phyloP scores from a whole-genome alignment of 1,140 invertebrate species.

The Drosophila orosa region DNA sequence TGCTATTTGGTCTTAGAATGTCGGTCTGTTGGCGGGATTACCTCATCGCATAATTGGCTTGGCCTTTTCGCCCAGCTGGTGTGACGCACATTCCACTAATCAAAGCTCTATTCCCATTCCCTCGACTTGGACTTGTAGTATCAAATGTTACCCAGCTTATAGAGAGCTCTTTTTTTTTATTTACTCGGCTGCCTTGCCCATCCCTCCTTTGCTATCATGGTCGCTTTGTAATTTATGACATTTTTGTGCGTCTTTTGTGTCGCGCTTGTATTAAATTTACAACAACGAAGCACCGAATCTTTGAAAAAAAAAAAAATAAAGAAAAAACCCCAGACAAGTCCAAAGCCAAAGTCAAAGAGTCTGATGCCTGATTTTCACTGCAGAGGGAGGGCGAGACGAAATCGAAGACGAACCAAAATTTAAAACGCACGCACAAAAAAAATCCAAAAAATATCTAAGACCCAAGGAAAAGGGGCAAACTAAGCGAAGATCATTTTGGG shows the following conservation, averaged over 20 bases:
- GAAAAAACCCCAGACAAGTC: slow-evolving; percentile 53
- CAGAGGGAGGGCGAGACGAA: slow-evolving; percentile 50
- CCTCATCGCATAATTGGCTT: slow-evolving; percentile 34
- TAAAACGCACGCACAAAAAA: slow-evolving; percentile 74
- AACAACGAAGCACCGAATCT: slow-evolving; percentile 12
- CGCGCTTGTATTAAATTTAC: slow-evolving; percentile 79
- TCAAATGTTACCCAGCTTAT: slow-evolving; percentile 58
- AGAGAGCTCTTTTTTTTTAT: slow-evolving; percentile 52
- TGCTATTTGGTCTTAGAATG: neutral
- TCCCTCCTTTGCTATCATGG: slow-evolving; percentile 66
- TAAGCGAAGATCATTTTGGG: slow-evolving; percentile 75
- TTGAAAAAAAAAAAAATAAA: slow-evolving; percentile 14
- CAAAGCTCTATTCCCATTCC: slow-evolving; percentile 30
- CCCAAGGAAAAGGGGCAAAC: slow-evolving; percentile 45
- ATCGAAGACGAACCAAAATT: slow-evolving; percentile 70
- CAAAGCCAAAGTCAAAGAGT: slow-evolving; percentile 52
- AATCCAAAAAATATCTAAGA: slow-evolving; percentile 42
- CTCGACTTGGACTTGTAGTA: slow-evolving; percentile 43
- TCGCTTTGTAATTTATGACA: slow-evolving; percentile 81
- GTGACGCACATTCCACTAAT: slow-evolving; percentile 43
- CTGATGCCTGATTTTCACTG: slow-evolving; percentile 73
- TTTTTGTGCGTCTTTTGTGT: slow-evolving; percentile 83
- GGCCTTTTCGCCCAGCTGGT: slow-evolving; percentile 25
- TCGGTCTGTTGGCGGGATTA: slow-evolving; percentile 15
- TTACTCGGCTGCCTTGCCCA: slow-evolving; percentile 48